Percentiles rank a stretch among this genome's conserved stretches.
phyloP scores from a whole-genome alignment of 2,888 invertebrate genomes.

The Patella depressa region DNA sequence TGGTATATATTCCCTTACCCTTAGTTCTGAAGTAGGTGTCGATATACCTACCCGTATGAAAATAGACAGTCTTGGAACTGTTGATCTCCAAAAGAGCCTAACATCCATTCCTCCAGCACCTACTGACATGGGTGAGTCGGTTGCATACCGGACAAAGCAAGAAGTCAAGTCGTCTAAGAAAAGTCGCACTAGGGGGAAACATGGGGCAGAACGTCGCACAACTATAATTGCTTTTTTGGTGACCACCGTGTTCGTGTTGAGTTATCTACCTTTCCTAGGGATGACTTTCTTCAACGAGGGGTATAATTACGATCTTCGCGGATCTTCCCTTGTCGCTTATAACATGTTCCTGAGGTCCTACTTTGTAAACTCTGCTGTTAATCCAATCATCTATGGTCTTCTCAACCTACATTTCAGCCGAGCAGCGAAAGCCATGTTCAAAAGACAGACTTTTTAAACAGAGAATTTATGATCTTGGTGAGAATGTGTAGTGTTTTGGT shows the following conservation, averaged over 20 bases:
- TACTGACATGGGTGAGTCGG: too few relatives aligned
- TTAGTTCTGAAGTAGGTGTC: too few relatives aligned
- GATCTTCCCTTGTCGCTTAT: conserved; percentile 38
- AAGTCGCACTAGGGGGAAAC: neutral
- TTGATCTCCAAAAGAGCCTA: too few relatives aligned
- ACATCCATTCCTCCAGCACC: too few relatives aligned
- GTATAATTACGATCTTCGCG: conserved; percentile 33
- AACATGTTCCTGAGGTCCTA: conserved; percentile 54
- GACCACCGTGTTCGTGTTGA: conserved; percentile 43
- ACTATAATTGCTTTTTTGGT: conserved; percentile 42
- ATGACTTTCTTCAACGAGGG: conserved; percentile 37
- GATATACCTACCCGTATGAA: too few relatives aligned
- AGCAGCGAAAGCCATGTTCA: neutral
- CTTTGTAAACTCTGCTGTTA: conserved; percentile 52
- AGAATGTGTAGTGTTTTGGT: too few relatives aligned
- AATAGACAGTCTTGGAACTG: too few relatives aligned
- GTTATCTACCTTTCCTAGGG: conserved; percentile 45
- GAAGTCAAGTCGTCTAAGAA: too few relatives aligned
- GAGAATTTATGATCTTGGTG: too few relatives aligned
- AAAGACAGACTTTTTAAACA: too few relatives aligned
- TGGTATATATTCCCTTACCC: too few relatives aligned
- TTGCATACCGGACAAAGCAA: too few relatives aligned
- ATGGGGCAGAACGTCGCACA: neutral
- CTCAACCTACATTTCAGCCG: conserved; percentile 47
- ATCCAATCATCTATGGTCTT: conserved; percentile 55